Evolutionary conservation across 2,797 vertebrate species (phyloP).

Genomic region (Epinephelus awoara): DNA sequence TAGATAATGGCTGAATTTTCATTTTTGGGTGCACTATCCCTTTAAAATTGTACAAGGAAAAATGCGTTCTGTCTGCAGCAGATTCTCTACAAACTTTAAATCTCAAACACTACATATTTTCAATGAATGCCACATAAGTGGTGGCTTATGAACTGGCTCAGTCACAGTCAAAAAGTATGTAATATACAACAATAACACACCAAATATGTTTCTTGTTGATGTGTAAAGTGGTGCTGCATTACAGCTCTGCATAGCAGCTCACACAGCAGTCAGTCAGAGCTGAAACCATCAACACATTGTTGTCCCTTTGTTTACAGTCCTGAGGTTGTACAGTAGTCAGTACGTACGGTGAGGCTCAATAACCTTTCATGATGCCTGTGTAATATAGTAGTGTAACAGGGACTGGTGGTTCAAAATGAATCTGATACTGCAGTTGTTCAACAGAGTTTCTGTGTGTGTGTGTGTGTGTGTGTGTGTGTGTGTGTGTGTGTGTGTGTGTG

Average conservation of each 20-base stretch:
- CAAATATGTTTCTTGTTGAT: background rate
- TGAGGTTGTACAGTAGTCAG: background rate
- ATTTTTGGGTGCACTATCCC: no score
- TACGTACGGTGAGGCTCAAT: background rate
- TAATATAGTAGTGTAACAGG: background rate
- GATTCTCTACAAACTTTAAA: background rate
- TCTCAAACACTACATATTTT: background rate
- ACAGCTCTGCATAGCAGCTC: background rate
- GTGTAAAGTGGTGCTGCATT: background rate
- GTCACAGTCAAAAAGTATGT: no score
- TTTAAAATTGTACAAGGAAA: no score
- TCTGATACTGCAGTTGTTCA: slow-evolving; percentile 24
- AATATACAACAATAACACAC: no score
- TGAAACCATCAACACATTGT: background rate
- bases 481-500: slow-evolving; percentile 8
- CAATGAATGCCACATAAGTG: background rate
- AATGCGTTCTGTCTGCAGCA: no score
- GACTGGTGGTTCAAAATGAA: slow-evolving; percentile 4
- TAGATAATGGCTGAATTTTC: no score
- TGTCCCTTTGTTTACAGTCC: background rate
- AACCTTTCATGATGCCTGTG: background rate
- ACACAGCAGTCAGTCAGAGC: background rate
- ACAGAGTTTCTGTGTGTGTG: background rate
- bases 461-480: slow-evolving; percentile 3
- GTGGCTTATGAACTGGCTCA: no score